These are phyloP conservation scores for Rhinophrynus dorsalis DNA, from an alignment of 2,797 vertebrate genomes.

Conservation along the genomic window DNA sequence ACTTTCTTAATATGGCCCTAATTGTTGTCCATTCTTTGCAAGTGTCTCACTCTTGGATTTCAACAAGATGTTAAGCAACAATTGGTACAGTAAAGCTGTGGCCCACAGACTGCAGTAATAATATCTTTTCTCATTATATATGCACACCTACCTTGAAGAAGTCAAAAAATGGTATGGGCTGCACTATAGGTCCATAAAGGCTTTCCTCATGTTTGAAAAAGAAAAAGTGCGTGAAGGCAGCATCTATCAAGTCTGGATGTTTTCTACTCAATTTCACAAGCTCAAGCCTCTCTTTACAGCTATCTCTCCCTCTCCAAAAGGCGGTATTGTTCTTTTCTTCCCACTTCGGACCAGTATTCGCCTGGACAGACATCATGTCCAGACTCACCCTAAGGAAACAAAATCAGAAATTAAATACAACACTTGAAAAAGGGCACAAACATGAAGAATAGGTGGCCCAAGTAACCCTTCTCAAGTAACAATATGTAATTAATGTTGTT, in stretches of 20 bases:
- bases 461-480: too few species aligned
- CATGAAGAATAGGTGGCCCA: too few species aligned
- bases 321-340: constrained; percentile 85
- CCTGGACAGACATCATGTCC: constrained; percentile 98
- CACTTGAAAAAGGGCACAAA: too few species aligned
- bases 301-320: constrained; percentile 96
- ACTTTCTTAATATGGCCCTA: too few species aligned
- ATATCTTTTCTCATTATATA: too few species aligned
- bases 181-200: constrained; percentile 92
- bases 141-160: constrained; percentile 95
- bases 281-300: constrained; percentile 90
- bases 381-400: constrained; percentile 83
- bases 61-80: too few species aligned
- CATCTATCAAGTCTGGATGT: constrained; percentile 82
- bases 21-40: too few species aligned
- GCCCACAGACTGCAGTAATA: too few species aligned
- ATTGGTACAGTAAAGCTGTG: too few species aligned
- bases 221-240: constrained; percentile 97
- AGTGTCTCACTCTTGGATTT: too few species aligned
- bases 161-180: constrained; percentile 96
- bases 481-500: too few species aligned
- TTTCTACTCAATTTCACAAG: constrained; percentile 89
- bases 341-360: constrained; percentile 89
- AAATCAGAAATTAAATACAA: too few species aligned
- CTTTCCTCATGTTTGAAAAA: constrained; percentile 94